Percentiles rank a stretch among this genome's conserved stretches.
phyloP scores from a whole-genome alignment of 2,113 vertebrate species.

The Gnathonemus echidnorhynchus region DNA sequence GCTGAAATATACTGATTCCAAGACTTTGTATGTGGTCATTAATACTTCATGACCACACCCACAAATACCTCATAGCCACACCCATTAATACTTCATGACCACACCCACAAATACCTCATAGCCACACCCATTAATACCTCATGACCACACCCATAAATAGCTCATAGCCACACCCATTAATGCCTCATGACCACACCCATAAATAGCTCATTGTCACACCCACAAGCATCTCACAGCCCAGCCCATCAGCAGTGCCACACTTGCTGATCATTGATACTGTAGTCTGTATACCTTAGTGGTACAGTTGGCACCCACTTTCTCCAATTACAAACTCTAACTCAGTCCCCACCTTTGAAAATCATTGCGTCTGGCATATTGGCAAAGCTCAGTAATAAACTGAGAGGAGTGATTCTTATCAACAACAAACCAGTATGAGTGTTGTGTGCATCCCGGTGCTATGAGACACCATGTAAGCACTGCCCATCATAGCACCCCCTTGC shows the following conservation, averaged over 20 bases:
- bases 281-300: not conserved
- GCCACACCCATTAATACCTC: no score
- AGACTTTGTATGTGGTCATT: not conserved
- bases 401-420: not conserved
- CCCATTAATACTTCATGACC: not conserved
- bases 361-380: not conserved
- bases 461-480: not conserved
- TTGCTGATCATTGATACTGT: not conserved
- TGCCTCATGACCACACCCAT: not conserved
- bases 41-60: not conserved
- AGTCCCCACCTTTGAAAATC: not conserved
- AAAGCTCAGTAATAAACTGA: not conserved
- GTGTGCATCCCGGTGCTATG: not conserved
- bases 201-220: no score
- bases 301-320: not conserved
- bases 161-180: not conserved
- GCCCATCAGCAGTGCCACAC: no score
- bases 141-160: not conserved
- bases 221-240: no score
- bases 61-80: not conserved
- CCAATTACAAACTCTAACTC: not conserved
- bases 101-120: not conserved
- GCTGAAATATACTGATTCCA: not conserved
- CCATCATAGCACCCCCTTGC: constrained; percentile 22
- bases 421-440: not conserved